Evolutionary conservation across 2,797 vertebrate species (phyloP).

Genomic region (Tapirus indicus): DNA sequence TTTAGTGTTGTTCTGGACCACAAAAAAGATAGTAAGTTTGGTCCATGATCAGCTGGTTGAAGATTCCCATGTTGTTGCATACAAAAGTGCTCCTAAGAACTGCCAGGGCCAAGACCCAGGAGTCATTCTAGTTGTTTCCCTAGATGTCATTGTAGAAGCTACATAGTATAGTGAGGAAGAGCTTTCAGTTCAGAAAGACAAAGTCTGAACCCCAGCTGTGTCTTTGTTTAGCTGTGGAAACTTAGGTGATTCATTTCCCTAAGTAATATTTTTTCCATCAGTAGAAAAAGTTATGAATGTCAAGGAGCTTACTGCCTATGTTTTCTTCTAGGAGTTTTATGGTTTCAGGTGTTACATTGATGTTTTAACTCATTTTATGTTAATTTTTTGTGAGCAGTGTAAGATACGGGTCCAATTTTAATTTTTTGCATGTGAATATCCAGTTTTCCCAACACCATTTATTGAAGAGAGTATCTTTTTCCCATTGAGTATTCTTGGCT

Average conservation of each 20-base stretch:
- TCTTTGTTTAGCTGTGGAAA: background rate
- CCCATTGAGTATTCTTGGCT: no score
- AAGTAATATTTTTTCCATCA: background rate
- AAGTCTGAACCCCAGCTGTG: background rate
- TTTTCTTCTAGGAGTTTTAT: no score
- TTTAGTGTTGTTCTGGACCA: background rate
- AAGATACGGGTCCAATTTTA: no score
- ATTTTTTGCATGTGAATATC: no score
- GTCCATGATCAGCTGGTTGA: conserved; percentile 75
- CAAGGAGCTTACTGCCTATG: no score
- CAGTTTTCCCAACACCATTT: no score
- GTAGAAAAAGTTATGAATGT: background rate
- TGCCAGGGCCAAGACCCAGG: conserved; percentile 71
- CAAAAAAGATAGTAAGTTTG: conserved; percentile 81
- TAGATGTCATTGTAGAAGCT: background rate
- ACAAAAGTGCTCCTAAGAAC: conserved; percentile 76
- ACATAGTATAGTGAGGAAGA: background rate
- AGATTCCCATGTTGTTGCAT: conserved; percentile 76
- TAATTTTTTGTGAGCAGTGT: no score
- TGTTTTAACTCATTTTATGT: no score
- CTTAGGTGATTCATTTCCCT: no score
- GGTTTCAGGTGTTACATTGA: no score
- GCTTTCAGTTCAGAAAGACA: background rate
- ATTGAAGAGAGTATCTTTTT: no score
- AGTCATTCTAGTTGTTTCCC: conserved; percentile 66